Evolutionary conservation across 2,888 invertebrate species (phyloP), one percentile per base, ranked within the genome.

Genomic region (Strigamia transsilvanica): DNA sequence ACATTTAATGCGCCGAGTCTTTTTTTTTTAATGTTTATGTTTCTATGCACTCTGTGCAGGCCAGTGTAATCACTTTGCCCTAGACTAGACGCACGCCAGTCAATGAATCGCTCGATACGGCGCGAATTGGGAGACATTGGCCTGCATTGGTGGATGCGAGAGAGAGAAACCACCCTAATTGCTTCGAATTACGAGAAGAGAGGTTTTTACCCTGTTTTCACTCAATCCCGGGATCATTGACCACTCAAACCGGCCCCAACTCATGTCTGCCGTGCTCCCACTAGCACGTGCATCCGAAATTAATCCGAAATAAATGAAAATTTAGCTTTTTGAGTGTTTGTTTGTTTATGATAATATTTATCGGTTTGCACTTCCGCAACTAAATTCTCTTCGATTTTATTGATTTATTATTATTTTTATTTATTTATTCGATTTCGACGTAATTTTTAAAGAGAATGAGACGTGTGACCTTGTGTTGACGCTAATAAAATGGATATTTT

Each of bases 31-130:
- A 32, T 73, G 23, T 32, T 27, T 73, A 27, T 32, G 12, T 23
- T 66, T 73, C 73, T 32, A 56, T 18, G 56, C 56, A 56, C 73
- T 9, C 27, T 27, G 23, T 32, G 73, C 12, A 13, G 73, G 73
- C 32, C 32, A 13, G 73, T 73, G 73, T 73, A 73, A 73, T 73
- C 73, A 73, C 32, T 73, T 73, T 73, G 73, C 73, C n/a, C 73
- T 73, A 73, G 73, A 73, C 73, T 73, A 73, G 73, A 73, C 73
- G 73, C 73, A 73, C 73, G 73, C 32, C 73, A 73, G 73, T 73
- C 73, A 73, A 73, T 73, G 73, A 73, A 73, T 73, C 73, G 73
- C 73, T 73, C 73, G 73, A 73, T 73, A 73, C 32, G 73, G 73
- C 73, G 73, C 27, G 73, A 73, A 73, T 32, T 27, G 15, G 73